Percentiles rank a stretch among this genome's conserved stretches.
These are phyloP conservation scores for Sericinus montela DNA, from an alignment of 2,888 invertebrate species.

Conservation along the genomic window DNA sequence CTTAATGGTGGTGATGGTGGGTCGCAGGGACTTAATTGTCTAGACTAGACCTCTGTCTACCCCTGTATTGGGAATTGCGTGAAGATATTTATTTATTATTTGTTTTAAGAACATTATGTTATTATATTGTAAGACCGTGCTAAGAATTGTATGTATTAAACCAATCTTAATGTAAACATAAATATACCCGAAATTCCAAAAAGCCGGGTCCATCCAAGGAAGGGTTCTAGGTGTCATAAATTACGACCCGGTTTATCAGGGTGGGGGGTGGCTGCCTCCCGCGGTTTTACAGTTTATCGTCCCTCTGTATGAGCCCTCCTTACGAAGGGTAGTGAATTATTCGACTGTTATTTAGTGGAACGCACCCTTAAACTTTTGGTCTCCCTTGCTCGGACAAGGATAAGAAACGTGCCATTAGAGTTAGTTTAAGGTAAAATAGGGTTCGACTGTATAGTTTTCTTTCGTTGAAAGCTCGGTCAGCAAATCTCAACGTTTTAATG, in stretches of 20 bases:
- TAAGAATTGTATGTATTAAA: not conserved
- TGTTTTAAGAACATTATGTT: no score
- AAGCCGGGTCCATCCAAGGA: conserved; percentile 28
- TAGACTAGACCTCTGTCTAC: no score
- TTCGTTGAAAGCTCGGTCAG: no score
- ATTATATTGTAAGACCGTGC: no score
- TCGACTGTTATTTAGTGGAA: conserved; percentile 58
- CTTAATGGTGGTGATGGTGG: no score
- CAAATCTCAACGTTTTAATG: no score
- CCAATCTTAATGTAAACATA: conserved; percentile 4
- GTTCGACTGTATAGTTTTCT: no score
- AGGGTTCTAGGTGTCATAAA: conserved; percentile 69
- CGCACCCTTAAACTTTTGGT: conserved; percentile 45
- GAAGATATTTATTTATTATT: no score
- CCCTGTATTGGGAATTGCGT: no score
- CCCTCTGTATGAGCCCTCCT: conserved; percentile 52
- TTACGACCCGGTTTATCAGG: conserved; percentile 73
- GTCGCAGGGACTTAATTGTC: no score
- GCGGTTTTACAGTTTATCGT: conserved; percentile 76
- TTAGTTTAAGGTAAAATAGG: conserved; percentile 1
- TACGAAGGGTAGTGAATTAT: conserved; percentile 38
- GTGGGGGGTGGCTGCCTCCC: conserved; percentile 63
- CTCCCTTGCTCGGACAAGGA: conserved; percentile 34
- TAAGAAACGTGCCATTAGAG: conserved; percentile 16
- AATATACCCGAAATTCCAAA: conserved; percentile 25